Evolutionary conservation across 1,140 invertebrate genomes (phyloP), one percentile per base, ranked within the genome.

Genomic region (Dendroctonus ponderosae): DNA sequence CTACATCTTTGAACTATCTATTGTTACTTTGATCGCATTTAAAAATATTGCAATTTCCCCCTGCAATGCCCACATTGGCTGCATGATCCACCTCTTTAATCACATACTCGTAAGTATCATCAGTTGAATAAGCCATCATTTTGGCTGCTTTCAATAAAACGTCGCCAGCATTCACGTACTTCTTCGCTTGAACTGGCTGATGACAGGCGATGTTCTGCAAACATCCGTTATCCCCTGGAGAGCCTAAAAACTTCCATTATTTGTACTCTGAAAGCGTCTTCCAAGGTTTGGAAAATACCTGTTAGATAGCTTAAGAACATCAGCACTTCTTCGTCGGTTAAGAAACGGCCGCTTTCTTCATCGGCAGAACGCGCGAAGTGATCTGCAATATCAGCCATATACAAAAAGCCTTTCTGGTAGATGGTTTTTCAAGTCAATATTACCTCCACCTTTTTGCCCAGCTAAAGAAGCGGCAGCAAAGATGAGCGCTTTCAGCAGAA

Each of bases 401-500:
- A 40, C 40, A 8, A 40, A 40, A 56, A 56, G n/a, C 37, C 6
- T 5, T 56, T 56, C 38, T 11, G 39, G 5, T 56, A 8, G 7
- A 9, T n/a, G 26, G 4, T 59, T 44, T 40, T 26, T 26, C 1
- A 3, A 26, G 9, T 11, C 38, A 11, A 56, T 59, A 44, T 43
- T 14, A 58, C 84, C 81, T 56, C 84, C 80, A 70, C 84, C 85
- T 81, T 83, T 85, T 40, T 83, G 82, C 6, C 86, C 85, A 4
- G 85, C 89, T 68, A 91, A 81, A 72, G 89, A 86, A 0, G 90
- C 89, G 39, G 90, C 90, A 3, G 90, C 89, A 56, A 92, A 86
- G 40, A 93, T 88, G 0, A 93, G 79, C 0, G 89, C 89, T 80
- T 93, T 93, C 39, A 94, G 81, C 5, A 94, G 82, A 39, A 93